phyloP scores from a whole-genome alignment of 1,140 invertebrate species.

The Drosophila hydei region DNA sequence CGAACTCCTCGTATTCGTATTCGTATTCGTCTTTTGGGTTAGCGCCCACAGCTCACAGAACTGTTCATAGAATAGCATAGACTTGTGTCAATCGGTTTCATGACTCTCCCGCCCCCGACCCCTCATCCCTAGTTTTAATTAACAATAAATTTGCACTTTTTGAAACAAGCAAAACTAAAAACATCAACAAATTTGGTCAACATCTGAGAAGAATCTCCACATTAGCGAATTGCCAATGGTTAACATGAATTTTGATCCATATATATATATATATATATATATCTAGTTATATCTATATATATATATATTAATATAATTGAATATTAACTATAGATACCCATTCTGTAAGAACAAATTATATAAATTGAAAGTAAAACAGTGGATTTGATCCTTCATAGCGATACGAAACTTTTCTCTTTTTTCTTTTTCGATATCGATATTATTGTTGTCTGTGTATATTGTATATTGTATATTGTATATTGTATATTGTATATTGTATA shows the following conservation, averaged over 20 bases:
- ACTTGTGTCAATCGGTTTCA: constrained; percentile 27
- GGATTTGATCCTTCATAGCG: constrained; percentile 84
- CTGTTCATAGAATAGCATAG: too few relatives aligned
- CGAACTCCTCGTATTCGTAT: constrained; percentile 25
- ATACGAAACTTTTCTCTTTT: constrained; percentile 71
- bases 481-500: constrained; percentile 5
- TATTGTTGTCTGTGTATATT: constrained; percentile 73
- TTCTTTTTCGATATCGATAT: constrained; percentile 37
- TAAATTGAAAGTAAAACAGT: constrained; percentile 84
- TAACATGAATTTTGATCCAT: constrained; percentile 19
- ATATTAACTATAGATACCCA: constrained; percentile 47
- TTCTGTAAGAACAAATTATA: constrained; percentile 68
- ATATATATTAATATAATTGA: too few relatives aligned
- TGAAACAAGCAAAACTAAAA: neutral
- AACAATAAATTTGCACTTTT: constrained; percentile 13
- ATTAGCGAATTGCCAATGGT: constrained; percentile 51
- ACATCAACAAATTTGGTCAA: constrained; percentile 9
- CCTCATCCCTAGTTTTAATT: constrained; percentile 7
- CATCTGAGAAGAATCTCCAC: constrained; percentile 10
- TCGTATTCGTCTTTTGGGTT: neutral
- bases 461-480: constrained; percentile 50
- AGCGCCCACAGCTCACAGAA: constrained; percentile 2
- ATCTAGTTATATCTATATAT: too few relatives aligned
- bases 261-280: too few relatives aligned
- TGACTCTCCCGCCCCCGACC: constrained; percentile 7